These are phyloP conservation scores for Rhea americana DNA, from an alignment of 2,113 vertebrate genomes.

Conservation along the genomic window DNA sequence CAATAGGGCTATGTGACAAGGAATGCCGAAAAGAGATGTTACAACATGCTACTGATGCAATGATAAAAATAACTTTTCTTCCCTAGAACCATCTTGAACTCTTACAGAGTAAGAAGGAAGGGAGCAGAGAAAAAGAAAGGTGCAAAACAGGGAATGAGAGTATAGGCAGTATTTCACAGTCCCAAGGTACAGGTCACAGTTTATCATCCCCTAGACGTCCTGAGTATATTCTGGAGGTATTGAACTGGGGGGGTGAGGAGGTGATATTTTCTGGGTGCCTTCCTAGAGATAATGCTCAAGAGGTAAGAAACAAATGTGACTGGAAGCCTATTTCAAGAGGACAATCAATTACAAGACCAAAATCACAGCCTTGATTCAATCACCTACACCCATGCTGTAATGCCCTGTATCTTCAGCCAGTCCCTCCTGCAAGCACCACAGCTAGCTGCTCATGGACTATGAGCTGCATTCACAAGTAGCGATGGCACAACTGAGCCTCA, in stretches of 20 bases:
- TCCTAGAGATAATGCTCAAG: not conserved
- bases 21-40: not conserved
- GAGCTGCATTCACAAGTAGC: not conserved
- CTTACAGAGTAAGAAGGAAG: not conserved
- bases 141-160: not conserved
- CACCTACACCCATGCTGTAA: not conserved
- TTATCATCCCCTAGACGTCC: not conserved
- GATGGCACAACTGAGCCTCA: not conserved
- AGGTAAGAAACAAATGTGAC: not conserved
- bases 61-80: not conserved
- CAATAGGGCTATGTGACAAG: slow-evolving; percentile 79
- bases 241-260: not conserved
- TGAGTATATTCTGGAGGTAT: not conserved
- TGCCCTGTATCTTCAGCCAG: not conserved
- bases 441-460: not conserved
- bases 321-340: not conserved
- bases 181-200: not conserved
- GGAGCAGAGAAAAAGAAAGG: not conserved
- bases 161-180: not conserved
- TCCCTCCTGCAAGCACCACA: not conserved
- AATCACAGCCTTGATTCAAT: not conserved
- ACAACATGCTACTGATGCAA: not conserved
- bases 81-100: not conserved
- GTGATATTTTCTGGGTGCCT: not conserved
- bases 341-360: not conserved